Evolutionary conservation across 2,888 invertebrate genomes (phyloP).

Genomic region (Thecophora atra): DNA sequence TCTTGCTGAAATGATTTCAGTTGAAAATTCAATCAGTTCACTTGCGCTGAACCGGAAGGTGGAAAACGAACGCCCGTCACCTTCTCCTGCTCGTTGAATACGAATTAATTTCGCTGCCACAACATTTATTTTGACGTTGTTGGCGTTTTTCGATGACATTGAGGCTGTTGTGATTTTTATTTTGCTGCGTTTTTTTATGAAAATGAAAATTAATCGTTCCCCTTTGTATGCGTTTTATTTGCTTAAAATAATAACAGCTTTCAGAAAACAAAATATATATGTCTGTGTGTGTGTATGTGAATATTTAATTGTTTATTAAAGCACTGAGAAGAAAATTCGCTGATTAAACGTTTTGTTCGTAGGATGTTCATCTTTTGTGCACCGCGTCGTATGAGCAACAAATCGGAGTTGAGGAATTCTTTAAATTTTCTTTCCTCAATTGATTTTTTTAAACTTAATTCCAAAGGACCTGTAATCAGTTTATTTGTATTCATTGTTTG

Average conservation of each 20-base stretch:
- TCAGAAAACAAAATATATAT: neutral
- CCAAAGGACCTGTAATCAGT: neutral
- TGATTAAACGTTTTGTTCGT: no score
- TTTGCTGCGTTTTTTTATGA: neutral
- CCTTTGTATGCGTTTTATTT: neutral
- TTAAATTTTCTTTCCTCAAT: neutral
- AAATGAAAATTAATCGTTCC: conserved; percentile 8
- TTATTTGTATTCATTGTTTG: neutral
- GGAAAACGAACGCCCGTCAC: neutral
- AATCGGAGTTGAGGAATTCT: no score
- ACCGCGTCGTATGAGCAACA: no score
- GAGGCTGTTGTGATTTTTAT: neutral
- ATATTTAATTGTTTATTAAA: no score
- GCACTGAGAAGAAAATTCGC: neutral
- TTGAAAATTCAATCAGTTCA: conserved; percentile 17
- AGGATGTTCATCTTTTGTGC: no score
- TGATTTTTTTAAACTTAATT: neutral
- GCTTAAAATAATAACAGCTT: conserved; percentile 6
- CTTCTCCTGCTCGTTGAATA: neutral
- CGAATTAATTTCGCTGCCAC: neutral
- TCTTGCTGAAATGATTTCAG: no score
- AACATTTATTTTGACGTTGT: neutral
- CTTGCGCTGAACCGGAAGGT: neutral
- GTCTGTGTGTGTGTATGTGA: neutral
- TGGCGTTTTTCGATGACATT: neutral